phyloP scores from a whole-genome alignment of 2,888 invertebrate genomes.

The Nymphalis polychloros region DNA sequence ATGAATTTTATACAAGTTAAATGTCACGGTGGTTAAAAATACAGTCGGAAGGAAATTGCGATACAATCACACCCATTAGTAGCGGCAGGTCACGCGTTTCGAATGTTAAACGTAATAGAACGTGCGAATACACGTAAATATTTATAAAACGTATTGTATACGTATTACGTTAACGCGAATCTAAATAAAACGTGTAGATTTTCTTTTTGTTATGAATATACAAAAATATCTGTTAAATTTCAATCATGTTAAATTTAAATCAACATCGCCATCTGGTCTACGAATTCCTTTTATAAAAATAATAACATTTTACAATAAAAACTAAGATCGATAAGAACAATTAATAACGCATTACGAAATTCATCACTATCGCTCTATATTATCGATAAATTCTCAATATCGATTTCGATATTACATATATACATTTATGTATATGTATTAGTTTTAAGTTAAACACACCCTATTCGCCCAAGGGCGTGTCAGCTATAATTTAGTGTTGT shows the following conservation, averaged over 20 bases:
- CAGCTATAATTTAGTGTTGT: conserved; percentile 17
- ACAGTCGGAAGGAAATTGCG: conserved; percentile 38
- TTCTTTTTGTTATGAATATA: neutral
- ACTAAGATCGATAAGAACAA: no score
- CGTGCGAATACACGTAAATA: conserved; percentile 24
- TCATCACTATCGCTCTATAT: neutral
- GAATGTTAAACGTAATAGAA: conserved; percentile 34
- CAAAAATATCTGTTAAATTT: neutral
- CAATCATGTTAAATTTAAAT: neutral
- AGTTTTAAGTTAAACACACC: conserved; percentile 14
- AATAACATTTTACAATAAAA: neutral
- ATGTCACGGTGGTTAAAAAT: conserved; percentile 15
- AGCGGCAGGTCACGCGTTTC: conserved; percentile 33
- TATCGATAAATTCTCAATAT: neutral
- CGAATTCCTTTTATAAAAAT: neutral
- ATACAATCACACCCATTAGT: conserved; percentile 39
- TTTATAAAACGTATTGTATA: conserved; percentile 24
- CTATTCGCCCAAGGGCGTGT: conserved; percentile 36
- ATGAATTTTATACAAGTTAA: conserved; percentile 19
- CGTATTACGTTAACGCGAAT: neutral
- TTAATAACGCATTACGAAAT: neutral
- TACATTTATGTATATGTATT: no score
- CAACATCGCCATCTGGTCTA: conserved; percentile 1
- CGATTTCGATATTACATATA: neutral
- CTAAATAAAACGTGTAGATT: neutral